Evolutionary conservation across 2,888 invertebrate species (phyloP).

Genomic region (Aricia artaxerxes): DNA sequence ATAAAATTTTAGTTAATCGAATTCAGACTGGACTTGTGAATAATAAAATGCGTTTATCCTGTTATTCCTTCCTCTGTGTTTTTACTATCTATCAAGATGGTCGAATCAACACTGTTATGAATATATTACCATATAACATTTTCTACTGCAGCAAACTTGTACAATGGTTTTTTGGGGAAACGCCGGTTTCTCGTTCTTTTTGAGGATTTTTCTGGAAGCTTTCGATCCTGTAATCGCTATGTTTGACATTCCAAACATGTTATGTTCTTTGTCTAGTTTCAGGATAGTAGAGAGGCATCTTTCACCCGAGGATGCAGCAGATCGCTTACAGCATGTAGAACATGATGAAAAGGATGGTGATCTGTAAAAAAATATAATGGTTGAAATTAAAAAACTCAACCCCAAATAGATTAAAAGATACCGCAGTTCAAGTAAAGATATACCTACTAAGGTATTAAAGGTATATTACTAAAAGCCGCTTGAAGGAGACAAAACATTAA

Average conservation of each 20-base stretch:
- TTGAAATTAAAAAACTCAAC: neutral
- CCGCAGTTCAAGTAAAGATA: too few relatives aligned
- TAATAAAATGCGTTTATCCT: neutral
- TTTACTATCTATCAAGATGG: neutral
- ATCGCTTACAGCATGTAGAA: conserved; percentile 53
- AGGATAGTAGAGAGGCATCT: conserved; percentile 68
- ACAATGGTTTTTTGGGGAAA: conserved; percentile 73
- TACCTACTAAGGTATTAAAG: too few relatives aligned
- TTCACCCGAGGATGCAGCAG: conserved; percentile 52
- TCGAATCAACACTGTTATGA: neutral
- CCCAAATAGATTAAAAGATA: too few relatives aligned
- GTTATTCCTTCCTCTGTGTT: neutral
- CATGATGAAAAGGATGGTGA: conserved; percentile 56
- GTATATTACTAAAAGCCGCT: too few relatives aligned
- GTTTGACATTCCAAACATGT: conserved; percentile 70
- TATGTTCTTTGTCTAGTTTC: conserved; percentile 68
- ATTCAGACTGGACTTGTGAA: neutral
- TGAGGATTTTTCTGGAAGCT: conserved; percentile 53
- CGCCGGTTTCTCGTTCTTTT: conserved; percentile 58
- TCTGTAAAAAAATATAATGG: conserved; percentile 49
- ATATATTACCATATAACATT: conserved; percentile 42
- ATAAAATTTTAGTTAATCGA: neutral
- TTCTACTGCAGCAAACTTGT: conserved; percentile 60
- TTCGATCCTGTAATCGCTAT: conserved; percentile 59
- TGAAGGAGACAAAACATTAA: neutral